These are phyloP conservation scores for Camponotus fellah DNA, from an alignment of 2,888 invertebrate species.

Conservation along the genomic window DNA sequence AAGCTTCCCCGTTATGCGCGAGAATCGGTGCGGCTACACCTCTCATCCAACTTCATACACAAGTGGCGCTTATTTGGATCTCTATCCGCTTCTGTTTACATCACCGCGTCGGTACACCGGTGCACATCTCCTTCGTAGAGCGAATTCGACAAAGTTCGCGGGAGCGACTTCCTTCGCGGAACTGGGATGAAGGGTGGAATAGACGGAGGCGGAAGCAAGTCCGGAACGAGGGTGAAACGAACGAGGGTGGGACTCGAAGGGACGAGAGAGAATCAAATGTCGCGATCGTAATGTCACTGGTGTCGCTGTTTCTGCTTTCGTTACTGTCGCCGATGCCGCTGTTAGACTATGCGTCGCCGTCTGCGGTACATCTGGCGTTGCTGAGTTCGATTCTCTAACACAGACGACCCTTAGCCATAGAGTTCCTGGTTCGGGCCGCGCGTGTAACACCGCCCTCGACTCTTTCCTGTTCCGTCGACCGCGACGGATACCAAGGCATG, in stretches of 20 bases:
- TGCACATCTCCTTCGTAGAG: slow-evolving; percentile 55
- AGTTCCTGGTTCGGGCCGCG: slow-evolving; percentile 47
- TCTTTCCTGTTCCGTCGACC: slow-evolving; percentile 19
- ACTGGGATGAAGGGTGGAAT: slow-evolving; percentile 37
- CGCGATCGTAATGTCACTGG: slow-evolving; percentile 65
- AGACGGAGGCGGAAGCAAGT: slow-evolving; percentile 29
- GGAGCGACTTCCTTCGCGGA: slow-evolving; percentile 67
- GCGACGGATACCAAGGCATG: slow-evolving; percentile 36
- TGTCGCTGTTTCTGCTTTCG: slow-evolving; percentile 54
- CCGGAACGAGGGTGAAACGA: slow-evolving; percentile 18
- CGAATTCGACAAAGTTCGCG: slow-evolving; percentile 64
- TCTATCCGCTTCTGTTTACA: slow-evolving; percentile 73
- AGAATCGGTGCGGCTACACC: slow-evolving; percentile 59
- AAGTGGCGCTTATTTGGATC: slow-evolving; percentile 69
- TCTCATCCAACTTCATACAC: slow-evolving; percentile 67
- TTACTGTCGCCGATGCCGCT: slow-evolving; percentile 22
- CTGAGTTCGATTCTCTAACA: slow-evolving; percentile 71
- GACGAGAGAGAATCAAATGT: slow-evolving; percentile 65
- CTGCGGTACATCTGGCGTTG: slow-evolving; percentile 78
- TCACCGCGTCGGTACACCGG: slow-evolving; percentile 47
- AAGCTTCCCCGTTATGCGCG: slow-evolving; percentile 62
- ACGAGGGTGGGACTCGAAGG: slow-evolving; percentile 27
- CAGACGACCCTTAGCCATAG: slow-evolving; percentile 50
- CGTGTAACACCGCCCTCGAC: slow-evolving; percentile 7
- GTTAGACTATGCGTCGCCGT: slow-evolving; percentile 65